Percentiles rank a stretch among this genome's conserved stretches.
Evolutionary conservation across 2,113 vertebrate species (phyloP).

Genomic region (Lethenteron camtschaticum): DNA sequence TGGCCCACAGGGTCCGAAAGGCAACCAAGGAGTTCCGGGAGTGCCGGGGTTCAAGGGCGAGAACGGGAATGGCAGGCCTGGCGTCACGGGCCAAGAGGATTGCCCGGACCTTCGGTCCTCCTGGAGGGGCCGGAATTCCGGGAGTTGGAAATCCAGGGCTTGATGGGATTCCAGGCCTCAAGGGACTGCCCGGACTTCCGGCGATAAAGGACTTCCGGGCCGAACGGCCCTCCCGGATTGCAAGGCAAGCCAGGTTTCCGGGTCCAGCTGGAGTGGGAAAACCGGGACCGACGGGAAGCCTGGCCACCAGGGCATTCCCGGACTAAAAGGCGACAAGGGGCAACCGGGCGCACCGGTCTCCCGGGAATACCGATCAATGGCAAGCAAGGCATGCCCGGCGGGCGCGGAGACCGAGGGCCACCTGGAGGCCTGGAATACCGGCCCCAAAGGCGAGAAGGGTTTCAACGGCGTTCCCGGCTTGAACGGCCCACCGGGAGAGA

Average conservation of each 20-base stretch:
- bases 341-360: constrained; percentile 38
- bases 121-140: constrained; percentile 31
- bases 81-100: constrained; percentile 44
- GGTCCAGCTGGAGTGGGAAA: constrained; percentile 27
- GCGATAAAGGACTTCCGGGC: constrained; percentile 37
- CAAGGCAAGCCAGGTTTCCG: constrained; percentile 30
- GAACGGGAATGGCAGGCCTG: constrained; percentile 64
- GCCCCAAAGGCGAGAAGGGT: constrained; percentile 60
- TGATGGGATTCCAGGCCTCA: constrained; percentile 39
- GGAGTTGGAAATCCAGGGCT: constrained; percentile 58
- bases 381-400: constrained; percentile 55
- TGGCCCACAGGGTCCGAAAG: constrained; percentile 60
- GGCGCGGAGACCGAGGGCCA: constrained; percentile 67
- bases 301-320: constrained; percentile 39
- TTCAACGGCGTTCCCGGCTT: constrained; percentile 40
- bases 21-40: constrained; percentile 41
- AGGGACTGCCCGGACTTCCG: constrained; percentile 50
- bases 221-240: constrained; percentile 40
- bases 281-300: constrained; percentile 45
- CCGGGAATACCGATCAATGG: constrained; percentile 61
- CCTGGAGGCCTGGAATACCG: constrained; percentile 36
- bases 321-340: constrained; percentile 62
- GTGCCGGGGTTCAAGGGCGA: constrained; percentile 64
- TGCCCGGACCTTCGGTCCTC: constrained; percentile 34
- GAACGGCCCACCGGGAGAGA: constrained; percentile 40